A percentile compares a stretch with the other conserved stretches of the same genome.
phyloP scores from a whole-genome alignment of 2,888 invertebrate species.

The Pocota personata region DNA sequence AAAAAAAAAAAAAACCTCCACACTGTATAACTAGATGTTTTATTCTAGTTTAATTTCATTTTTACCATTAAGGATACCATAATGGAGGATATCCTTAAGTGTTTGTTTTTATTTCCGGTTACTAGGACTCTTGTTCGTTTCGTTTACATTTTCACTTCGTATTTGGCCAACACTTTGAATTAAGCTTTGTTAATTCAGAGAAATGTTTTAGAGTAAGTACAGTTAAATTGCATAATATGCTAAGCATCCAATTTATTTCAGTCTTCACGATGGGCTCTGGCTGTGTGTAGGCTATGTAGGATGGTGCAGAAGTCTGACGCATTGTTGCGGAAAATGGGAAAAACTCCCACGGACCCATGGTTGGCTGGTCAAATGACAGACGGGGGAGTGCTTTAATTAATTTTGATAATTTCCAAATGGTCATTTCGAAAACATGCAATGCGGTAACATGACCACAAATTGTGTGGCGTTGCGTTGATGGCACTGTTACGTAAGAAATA shows the following conservation, averaged over 20 bases:
- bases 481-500: neutral
- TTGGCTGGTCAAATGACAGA: slow-evolving; percentile 54
- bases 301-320: slow-evolving; percentile 5
- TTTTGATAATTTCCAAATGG: slow-evolving; percentile 42
- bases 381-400: slow-evolving; percentile 55
- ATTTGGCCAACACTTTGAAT: slow-evolving; percentile 60
- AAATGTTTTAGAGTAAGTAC: slow-evolving; percentile 45
- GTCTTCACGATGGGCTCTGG: neutral
- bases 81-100: slow-evolving; percentile 54
- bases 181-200: slow-evolving; percentile 53
- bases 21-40: slow-evolving; percentile 23
- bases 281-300: neutral
- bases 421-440: slow-evolving; percentile 32
- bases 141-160: slow-evolving; percentile 25
- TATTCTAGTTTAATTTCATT: slow-evolving; percentile 62
- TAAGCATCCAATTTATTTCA: slow-evolving; percentile 55
- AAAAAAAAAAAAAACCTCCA: neutral
- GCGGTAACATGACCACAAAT: slow-evolving; percentile 35
- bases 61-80: slow-evolving; percentile 61
- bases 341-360: slow-evolving; percentile 27
- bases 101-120: slow-evolving; percentile 53
- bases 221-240: slow-evolving; percentile 54
- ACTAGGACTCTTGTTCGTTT: slow-evolving; percentile 1
- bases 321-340: slow-evolving; percentile 53
- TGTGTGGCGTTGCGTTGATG: neutral